Base-by-base conservation (phyloP, 2,797 vertebrate species). In the Sylvilagus floridanus region DNA sequence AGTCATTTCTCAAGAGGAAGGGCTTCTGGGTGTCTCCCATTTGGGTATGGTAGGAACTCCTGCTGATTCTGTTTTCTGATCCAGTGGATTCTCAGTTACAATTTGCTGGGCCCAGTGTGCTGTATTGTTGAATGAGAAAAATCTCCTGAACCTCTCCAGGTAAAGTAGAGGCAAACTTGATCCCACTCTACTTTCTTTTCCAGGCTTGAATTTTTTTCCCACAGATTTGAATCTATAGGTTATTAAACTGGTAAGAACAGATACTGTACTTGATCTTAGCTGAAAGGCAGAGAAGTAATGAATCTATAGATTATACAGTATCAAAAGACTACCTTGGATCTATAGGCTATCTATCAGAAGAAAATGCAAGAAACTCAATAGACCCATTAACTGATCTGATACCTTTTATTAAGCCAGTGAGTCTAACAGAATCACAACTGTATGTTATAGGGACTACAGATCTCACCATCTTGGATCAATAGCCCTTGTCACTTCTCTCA, bases 381-480 rank as follows among this genome's bases (percentile, higher is more conserved):
- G 54, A 57, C 54, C 21, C 54, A 57, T 57, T 57, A 57, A 57
- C 16, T 57, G 54, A 57, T 57, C 54, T 57, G 54, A 57, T 57
- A 57, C 54, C n/a, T 79, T 97, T 93, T 83, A 76, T 83, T 79
- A 65, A 87, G 52, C 7, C 37, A 54, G 6, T n/a, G 42, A 84
- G 71, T 73, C 12, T n/a, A 69, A 73, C 2, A 84, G 30, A 91
- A 86, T 57, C 22, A 65, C 75, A 42, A 17, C 9, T 1, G 79
- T 82, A 7, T 66, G 32, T 32, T 37, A 57, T 21, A 93, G 26
- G 35, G 7, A 50, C 24, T 11, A 54, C 62, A 65, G 76, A 52
- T 54, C 69, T 83, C 52, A 69, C 75, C 78, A 22, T 94, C 42
- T 63, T 93, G 9, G 75, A 66, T 28, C 32, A 30, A 0, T 8